phyloP scores from a whole-genome alignment of 2,888 invertebrate species.

The Phortica okadai region DNA sequence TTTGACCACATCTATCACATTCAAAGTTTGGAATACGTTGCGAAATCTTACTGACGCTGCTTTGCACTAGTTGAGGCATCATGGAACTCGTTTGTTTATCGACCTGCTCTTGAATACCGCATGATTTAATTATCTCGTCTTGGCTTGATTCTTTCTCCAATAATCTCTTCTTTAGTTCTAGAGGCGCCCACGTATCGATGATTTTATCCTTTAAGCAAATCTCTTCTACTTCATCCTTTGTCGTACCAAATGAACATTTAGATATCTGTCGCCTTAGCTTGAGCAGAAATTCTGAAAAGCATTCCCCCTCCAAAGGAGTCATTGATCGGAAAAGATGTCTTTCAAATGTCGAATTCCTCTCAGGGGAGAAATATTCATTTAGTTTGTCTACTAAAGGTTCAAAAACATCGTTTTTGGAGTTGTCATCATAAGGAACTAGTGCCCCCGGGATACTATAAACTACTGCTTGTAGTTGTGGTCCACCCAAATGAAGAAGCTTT shows the following conservation, averaged over 20 bases:
- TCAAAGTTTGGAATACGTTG: conserved; percentile 13
- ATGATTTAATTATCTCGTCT: conserved; percentile 37
- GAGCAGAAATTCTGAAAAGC: neutral
- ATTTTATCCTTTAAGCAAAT: conserved; percentile 42
- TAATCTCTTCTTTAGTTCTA: conserved; percentile 36
- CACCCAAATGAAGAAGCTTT: too few species aligned
- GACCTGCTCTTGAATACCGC: conserved; percentile 32
- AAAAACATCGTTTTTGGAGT: neutral
- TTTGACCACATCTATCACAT: conserved; percentile 29
- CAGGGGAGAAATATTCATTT: neutral
- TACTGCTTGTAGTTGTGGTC: too few species aligned
- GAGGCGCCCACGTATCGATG: conserved; percentile 34
- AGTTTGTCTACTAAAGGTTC: neutral
- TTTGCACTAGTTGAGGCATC: conserved; percentile 9
- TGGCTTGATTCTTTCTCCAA: conserved; percentile 32
- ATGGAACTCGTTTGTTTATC: neutral
- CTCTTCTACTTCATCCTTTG: conserved; percentile 33
- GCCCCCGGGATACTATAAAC: neutral
- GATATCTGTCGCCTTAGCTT: conserved; percentile 47
- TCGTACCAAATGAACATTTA: conserved; percentile 35
- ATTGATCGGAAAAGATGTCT: neutral
- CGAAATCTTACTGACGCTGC: conserved; percentile 16
- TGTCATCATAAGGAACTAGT: neutral
- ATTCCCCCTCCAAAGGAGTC: neutral
- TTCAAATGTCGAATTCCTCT: neutral